Evolutionary conservation across 1,140 invertebrate genomes (phyloP), one percentile per base, ranked within the genome.

Genomic region (Anadara kagoshimensis): DNA sequence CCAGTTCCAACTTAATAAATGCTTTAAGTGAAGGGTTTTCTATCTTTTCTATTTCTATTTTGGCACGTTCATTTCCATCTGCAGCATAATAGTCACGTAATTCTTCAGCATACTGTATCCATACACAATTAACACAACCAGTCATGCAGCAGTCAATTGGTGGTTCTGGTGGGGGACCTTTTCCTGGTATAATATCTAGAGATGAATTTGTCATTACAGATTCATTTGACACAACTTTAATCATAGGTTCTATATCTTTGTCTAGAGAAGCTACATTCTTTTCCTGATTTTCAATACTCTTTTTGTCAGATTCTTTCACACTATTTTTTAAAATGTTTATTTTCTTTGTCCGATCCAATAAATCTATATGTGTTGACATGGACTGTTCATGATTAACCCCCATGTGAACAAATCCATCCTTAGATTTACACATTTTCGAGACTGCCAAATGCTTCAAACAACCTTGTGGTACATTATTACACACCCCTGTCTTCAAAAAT

Each of bases 91-190:
- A 91, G 56, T 93, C 90, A 18, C 91, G 92, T 20, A 98, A 78
- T 70, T 94, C 92, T 81, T 97, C 94, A 0, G 96, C 96, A 90
- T 98, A 98, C 44, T 94, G 91, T 53, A 98, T 93, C 94, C 96
- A 99, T 18, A 98, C 97, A 89, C 97, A 99, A 86, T 98, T 98
- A 0, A 93, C 90, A 91, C 97, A 98, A 0, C 96, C 97, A 5
- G 95, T 96, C 93, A 95, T 95, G 79, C 97, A 99, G 87, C 97
- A 99, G 43, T 80, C 76, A 4, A 83, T 61, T 0, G 87, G 87
- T 11, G 83, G 85, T 62, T 86, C 84, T n/a, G 86, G 87, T 18
- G 85, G 85, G 0, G 79, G 79, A 4, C 85, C 84, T 61, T 87
- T 86, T 0, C 82, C 85, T 14, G 83, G 84, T 7, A 85, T 68